These are phyloP conservation scores for Acridotheres tristis DNA, from an alignment of 2,797 vertebrate species.

Conservation along the genomic window DNA sequence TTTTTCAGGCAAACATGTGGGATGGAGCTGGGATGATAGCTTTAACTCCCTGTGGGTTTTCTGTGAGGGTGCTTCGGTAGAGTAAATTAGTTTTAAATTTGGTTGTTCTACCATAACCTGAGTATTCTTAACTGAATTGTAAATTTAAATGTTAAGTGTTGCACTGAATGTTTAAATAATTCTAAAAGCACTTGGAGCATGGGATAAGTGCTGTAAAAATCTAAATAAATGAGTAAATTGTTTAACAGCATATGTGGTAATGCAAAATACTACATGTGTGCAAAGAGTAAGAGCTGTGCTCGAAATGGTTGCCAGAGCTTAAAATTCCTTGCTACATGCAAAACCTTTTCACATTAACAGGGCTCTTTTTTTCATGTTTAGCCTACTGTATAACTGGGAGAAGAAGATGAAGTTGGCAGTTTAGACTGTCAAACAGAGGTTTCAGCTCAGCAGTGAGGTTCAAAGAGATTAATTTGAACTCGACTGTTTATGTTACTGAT, in stretches of 20 bases:
- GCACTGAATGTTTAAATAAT: conserved; percentile 63
- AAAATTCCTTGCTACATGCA: conserved; percentile 23
- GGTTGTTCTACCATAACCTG: conserved; percentile 59
- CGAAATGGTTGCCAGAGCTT: conserved; percentile 27
- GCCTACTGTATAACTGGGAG: conserved; percentile 41
- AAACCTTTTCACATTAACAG: conserved; percentile 20
- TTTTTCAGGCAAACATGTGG: not conserved
- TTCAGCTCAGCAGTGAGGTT: conserved; percentile 46
- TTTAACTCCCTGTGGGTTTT: conserved; percentile 50
- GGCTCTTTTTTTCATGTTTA: conserved; percentile 4
- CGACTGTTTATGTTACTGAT: conserved; percentile 44
- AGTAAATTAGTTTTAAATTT: conserved; percentile 62
- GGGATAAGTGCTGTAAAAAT: conserved; percentile 65
- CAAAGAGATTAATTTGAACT: conserved; percentile 59
- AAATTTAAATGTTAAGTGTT: conserved; percentile 68
- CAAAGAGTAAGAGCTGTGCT: conserved; percentile 36
- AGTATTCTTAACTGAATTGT: conserved; percentile 67
- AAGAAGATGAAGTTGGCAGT: conserved; percentile 45
- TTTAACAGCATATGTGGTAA: conserved; percentile 61
- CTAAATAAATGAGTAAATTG: conserved; percentile 68
- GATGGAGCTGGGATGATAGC: not conserved
- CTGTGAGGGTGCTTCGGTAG: conserved; percentile 25
- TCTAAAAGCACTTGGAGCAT: conserved; percentile 67
- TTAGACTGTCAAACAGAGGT: conserved; percentile 46
- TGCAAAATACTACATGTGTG: conserved; percentile 49